Evolutionary conservation across 2,888 invertebrate species (phyloP).

Genomic region (Tethea ocularis): DNA sequence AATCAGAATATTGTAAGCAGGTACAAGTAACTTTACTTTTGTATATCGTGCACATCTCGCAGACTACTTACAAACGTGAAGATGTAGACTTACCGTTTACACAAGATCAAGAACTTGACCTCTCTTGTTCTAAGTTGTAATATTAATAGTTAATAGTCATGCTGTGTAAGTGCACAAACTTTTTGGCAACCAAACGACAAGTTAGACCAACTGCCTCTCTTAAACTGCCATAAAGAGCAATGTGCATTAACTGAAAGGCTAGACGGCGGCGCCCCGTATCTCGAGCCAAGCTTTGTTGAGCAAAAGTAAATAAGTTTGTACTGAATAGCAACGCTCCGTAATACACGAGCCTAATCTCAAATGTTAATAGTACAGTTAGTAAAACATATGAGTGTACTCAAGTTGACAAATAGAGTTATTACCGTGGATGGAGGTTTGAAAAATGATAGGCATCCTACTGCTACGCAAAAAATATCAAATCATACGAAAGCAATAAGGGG

Average conservation of each 20-base stretch:
- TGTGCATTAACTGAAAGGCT: constrained; percentile 61
- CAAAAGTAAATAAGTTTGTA: constrained; percentile 39
- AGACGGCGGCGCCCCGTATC: constrained; percentile 43
- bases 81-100: background rate
- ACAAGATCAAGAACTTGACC: background rate
- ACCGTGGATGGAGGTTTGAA: constrained; percentile 27
- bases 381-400: background rate
- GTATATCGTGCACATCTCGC: background rate
- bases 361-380: background rate
- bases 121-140: background rate
- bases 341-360: background rate
- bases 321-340: constrained; percentile 10
- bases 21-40: background rate
- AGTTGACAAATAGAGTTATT: constrained; percentile 29
- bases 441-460: constrained; percentile 32
- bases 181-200: constrained; percentile 60
- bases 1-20: background rate
- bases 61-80: background rate
- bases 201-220: constrained; percentile 49
- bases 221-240: constrained; percentile 68
- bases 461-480: constrained; percentile 45
- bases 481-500: constrained; percentile 59
- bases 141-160: background rate
- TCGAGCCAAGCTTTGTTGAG: constrained; percentile 51
- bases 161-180: constrained; percentile 37